Evolutionary conservation across 2,888 invertebrate species (phyloP), one percentile per base, ranked within the genome.

Genomic region (Aquatica leii): DNA sequence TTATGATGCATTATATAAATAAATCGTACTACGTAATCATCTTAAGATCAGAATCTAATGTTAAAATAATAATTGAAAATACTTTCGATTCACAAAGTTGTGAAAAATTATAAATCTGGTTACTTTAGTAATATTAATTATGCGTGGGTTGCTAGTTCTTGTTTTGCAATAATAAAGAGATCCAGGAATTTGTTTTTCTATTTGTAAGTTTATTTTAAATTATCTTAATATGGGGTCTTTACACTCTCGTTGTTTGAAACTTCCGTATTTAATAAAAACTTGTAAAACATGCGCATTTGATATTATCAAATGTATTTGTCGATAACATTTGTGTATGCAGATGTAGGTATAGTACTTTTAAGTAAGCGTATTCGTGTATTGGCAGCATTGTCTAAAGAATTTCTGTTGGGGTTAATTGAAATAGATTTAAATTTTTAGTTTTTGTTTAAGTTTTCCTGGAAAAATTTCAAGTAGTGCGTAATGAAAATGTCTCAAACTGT

Each of bases 401-500:
- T 48, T 43, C 43, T 43, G 43, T 43, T 43, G 15, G 14, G 15
- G 14, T 43, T 14, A 12, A 12, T 4, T 24, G 24, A 12, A 9
- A 5, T 5, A 31, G 17, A 21, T 50, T 50, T n/a, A 50, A 50
- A 15, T 50, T 50, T 31, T 40, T 11, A n/a, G 4, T 50, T 24
- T 9, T 50, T 9, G 17, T 24, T 14, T 14, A 50, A 2, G 8
- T 9, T 50, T 50, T 48, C 11, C 2, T 37, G 4, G 37, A 37
- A 5, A 12, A 12, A 46, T 18, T 46, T 5, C 17, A 1, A 6
- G 14, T 3, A 17, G 14, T 43, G n/a, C 21, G 4, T 50, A 35
- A 14, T 21, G 12, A 40, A 54, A 41, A 64, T 64, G 60, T 57
- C 65, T 12, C 50, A 56, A 37, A 59, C 37, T 21, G 31, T 43